Evolutionary conservation across 2,113 vertebrate genomes (phyloP), one percentile per base, ranked within the genome.

Genomic region (Lanius collurio): DNA sequence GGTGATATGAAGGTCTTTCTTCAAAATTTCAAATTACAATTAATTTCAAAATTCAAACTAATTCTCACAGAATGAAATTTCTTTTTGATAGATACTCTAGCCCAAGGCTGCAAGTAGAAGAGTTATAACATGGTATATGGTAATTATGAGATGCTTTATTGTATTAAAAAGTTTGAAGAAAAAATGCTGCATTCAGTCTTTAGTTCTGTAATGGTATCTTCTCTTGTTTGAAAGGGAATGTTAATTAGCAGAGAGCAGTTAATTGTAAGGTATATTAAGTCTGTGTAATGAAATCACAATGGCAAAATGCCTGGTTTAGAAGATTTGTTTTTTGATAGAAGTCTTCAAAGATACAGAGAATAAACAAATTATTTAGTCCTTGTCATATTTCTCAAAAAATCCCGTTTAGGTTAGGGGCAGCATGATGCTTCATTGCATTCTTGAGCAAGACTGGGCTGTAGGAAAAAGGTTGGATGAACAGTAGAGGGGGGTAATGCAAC

Each of bases 401-500:
- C 57, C 20, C 13, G 4, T 47, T 63, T 62, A 62, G 49, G 28
- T 90, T 49, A 70, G 67, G 37, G 50, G 26, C 57, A 71, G 31
- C 15, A 41, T 65, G 88, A 17, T 35, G 35, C 93, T 94, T 82
- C 70, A 53, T 67, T 91, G 41, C 9, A 15, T 80, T 63, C 68
- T 89, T 79, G 33, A 56, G 62, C 15, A 69, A 67, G 56, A 62
- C 19, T 41, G 30, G 56, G 31, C 28, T 55, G 49, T 44, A 68
- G 69, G 49, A 93, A 41, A 67, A 55, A n/a, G 11, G 33, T 11
- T 18, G 22, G 64, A 53, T 68, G 95, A 97, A 94, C 97, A 97
- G 96, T 96, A 98, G 98, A 75, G 97, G 97, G 97, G 57, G 95
- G 94, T 97, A 96, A 86, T 67, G 95, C 78, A 81, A 94, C 94